Evolutionary conservation across 2,113 vertebrate genomes (phyloP).

Genomic region (Eudyptes chrysolophus): DNA sequence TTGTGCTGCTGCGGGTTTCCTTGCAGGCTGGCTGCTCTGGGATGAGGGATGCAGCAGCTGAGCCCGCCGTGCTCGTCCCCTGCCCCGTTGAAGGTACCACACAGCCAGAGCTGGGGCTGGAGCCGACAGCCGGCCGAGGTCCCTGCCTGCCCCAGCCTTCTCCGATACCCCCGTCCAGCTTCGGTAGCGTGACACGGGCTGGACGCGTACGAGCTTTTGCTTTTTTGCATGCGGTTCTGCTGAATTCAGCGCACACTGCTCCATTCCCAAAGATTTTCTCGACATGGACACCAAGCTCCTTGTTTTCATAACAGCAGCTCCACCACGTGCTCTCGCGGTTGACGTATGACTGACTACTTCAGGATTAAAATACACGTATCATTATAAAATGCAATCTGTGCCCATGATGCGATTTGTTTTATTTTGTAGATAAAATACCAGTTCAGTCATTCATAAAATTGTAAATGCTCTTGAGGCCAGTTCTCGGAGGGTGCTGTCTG

Average conservation of each 20-base stretch:
- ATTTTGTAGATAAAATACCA: conserved; percentile 12
- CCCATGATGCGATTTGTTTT: conserved; percentile 13
- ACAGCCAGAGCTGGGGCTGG: not conserved
- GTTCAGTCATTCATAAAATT: not conserved
- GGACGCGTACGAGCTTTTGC: accelerated
- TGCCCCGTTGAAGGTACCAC: too few relatives aligned
- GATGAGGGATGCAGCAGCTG: not conserved
- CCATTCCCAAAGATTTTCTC: not conserved
- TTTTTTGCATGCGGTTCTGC: not conserved
- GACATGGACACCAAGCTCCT: not conserved
- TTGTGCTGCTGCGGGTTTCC: too few relatives aligned
- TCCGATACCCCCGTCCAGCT: accelerated
- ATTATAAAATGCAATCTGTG: conserved; percentile 14
- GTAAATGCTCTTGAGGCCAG: not conserved
- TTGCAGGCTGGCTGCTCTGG: not conserved
- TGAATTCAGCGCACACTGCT: accelerated
- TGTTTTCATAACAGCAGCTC: not conserved
- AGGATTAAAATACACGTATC: conserved; percentile 18
- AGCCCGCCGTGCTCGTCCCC: not conserved
- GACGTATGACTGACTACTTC: conserved; percentile 29
- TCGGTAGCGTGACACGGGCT: accelerated
- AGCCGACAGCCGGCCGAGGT: accelerated
- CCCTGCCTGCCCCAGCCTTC: not conserved
- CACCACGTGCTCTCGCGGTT: not conserved
- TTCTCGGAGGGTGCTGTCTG: not conserved